Base-by-base conservation (phyloP, 1,140 invertebrate genomes). In the Eupristina koningsbergeri region DNA sequence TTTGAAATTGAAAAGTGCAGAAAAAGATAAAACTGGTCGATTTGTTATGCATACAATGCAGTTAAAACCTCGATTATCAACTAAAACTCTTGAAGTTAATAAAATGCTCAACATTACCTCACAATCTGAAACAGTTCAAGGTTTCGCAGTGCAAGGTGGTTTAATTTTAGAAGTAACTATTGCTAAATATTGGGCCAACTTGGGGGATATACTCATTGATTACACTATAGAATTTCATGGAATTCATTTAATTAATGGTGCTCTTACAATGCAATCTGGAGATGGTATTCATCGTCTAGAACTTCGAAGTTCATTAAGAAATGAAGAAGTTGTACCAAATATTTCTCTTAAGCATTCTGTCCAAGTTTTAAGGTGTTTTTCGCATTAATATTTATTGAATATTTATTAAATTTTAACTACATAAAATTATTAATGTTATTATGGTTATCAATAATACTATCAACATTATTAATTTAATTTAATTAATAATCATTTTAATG, bases 121-220 rank as follows among this genome's bases (percentile, higher is more conserved):
- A 6, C 94, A 96, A 83, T 93, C 94, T 45, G 95, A 96, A 86
- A 93, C 92, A 7, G 89, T 93, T 31, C 93, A 96, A 86, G 93
- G 94, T 86, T 96, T 97, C 89, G 91, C 94, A 86, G 94, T 97
- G 19, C 93, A 95, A 94, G 95, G 95, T 85, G 95, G 95, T 84
- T 88, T 94, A 64, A 96, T 97, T 36, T 88, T 99, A 39, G 98
- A 99, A 93, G 89, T 99, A 36, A 97, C 96, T 78, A 93, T 99
- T 75, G 97, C 97, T 2, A 98, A 98, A 92, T 98, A 97, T 94
- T 99, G 98, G 98, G 96, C 97, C 2, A 97, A 96, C 92, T 92
- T 97, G 29, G 97, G 97, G 6, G 95, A 96, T 69, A 94, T 96
- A 29, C 92, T 91, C 53, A 89, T 98, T 17, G 94, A 96, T 88